Conservation (phyloP, 2,797 vertebrate species). For the Gallinago stenura region DNA sequence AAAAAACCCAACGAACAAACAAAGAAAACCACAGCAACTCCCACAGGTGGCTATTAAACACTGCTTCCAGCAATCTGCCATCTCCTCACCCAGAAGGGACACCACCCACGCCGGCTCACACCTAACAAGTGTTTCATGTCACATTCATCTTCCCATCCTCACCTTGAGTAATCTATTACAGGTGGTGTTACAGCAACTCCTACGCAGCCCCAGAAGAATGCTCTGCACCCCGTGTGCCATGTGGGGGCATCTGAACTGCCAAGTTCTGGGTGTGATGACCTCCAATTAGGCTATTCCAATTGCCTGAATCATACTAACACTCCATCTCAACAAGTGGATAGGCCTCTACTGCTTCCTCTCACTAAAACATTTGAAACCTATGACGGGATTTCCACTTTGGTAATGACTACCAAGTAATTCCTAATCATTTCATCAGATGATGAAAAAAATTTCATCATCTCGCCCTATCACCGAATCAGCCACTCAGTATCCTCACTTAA, state of each 20-base stretch:
- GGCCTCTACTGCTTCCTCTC: neutral
- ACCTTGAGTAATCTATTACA: neutral
- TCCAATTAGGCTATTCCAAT: neutral
- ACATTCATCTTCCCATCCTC: neutral
- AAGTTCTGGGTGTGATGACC: neutral
- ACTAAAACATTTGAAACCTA: neutral
- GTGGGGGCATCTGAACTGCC: neutral
- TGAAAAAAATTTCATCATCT: neutral
- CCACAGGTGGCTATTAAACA: neutral
- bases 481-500: neutral
- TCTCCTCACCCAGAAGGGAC: neutral
- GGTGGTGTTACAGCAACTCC: neutral
- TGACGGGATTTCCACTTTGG: neutral
- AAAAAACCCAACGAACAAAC: neutral
- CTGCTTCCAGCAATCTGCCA: neutral
- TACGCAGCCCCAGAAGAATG: neutral
- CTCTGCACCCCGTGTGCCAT: neutral
- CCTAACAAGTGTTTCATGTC: neutral
- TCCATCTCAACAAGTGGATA: neutral
- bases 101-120: fast-evolving
- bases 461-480: fast-evolving
- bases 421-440: neutral
- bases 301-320: neutral
- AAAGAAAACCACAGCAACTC: neutral
- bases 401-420: neutral